Base-by-base conservation (phyloP, 2,888 invertebrate genomes). In the Dasypogon diadema region DNA sequence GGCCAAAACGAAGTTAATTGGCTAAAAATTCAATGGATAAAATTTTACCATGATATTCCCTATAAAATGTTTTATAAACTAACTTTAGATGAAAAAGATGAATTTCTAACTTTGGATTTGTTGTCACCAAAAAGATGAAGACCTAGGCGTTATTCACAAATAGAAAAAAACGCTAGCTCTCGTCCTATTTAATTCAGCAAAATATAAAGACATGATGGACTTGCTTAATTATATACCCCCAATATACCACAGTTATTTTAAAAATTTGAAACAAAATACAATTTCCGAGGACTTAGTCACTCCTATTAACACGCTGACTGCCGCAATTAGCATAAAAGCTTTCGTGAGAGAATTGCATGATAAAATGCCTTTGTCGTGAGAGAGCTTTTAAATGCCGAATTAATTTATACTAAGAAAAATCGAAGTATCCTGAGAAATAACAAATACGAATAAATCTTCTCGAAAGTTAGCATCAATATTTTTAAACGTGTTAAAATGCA, bases 1-100 rank as follows among this genome's bases (percentile, higher is more conserved):
- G 60, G 56, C 54, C 46, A 51, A 72, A 37, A 76, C 30, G 48
- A 34, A 54, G 70, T 72, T 12, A 58, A 70, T 76, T 76, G 70
- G 75, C 54, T 68, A 51, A 68, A 48, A 24, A 68, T 30, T 30
- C 2, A 3, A 21, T 65, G 65, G 65, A 12, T 75, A 58, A 46
- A 60, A 76, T 76, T 72, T 72, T 42, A 72, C 24, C 30, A 54
- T 72, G 51, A 72, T 42, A 18, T 65, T 54, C 55, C 22, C 12
- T 18, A 54, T 54, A 51, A 54, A 24, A 22, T 54, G 2, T 51
- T 34, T 24, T 3, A 72, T 34, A 51, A 54, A 75, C 34, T 72
- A 34, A 51, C 51, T 51, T 51, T 51, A 51, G 51, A 51, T 51
- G 51, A 8, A 51, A 51, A 51, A 51, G 51, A 51, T 21, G 51